A percentile compares a stretch with the other conserved stretches of the same genome.
Evolutionary conservation across 2,113 vertebrate genomes (phyloP).

Genomic region (Amphiprion percula): DNA sequence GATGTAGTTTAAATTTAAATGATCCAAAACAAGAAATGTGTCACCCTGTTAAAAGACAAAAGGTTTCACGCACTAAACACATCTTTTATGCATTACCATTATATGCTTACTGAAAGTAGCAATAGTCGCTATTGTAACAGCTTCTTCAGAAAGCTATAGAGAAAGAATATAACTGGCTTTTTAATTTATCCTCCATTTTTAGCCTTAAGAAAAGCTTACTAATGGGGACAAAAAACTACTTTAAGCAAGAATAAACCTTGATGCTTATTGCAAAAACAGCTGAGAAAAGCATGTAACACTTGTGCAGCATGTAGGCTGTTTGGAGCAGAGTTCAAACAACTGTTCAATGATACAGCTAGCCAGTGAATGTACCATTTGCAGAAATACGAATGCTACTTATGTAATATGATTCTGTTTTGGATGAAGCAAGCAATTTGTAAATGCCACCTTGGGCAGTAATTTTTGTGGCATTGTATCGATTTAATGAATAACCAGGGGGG

Average conservation of each 20-base stretch:
- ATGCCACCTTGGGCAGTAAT: background rate
- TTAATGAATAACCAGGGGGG: background rate
- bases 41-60: background rate
- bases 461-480: conserved; percentile 5
- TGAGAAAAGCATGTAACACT: too few relatives aligned
- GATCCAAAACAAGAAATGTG: background rate
- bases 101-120: conserved; percentile 13
- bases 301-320: too few relatives aligned
- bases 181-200: background rate
- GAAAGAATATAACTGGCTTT: background rate
- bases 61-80: background rate
- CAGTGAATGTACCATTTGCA: too few relatives aligned
- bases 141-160: background rate
- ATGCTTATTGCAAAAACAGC: background rate
- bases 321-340: too few relatives aligned
- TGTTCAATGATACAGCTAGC: too few relatives aligned
- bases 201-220: background rate
- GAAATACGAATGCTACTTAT: too few relatives aligned
- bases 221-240: background rate
- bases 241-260: background rate
- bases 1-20: background rate
- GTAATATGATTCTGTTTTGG: background rate
- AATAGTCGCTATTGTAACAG: background rate
- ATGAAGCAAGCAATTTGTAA: background rate
- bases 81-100: conserved; percentile 9